Conservation (phyloP, 2,113 vertebrate genomes). For the Labeo catla region DNA sequence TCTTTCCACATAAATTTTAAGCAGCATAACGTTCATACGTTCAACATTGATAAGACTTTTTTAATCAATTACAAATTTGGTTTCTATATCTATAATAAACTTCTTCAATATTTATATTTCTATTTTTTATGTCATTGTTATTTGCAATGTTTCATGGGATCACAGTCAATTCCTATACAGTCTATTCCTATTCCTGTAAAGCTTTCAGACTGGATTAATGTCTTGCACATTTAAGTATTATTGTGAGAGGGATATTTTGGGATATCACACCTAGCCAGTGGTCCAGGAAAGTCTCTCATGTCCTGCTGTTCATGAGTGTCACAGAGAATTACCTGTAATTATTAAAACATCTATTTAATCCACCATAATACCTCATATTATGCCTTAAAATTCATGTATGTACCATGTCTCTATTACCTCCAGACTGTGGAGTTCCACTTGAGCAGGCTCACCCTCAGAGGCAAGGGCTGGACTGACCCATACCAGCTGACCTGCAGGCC, state of each 20-base stretch:
- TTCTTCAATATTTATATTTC: too few species aligned
- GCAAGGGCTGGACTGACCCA: slow-evolving; percentile 72
- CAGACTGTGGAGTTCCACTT: slow-evolving; percentile 85
- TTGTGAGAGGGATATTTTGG: background rate
- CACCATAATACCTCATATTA: background rate
- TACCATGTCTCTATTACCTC: slow-evolving; percentile 74
- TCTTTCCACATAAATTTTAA: too few species aligned
- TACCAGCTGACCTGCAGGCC: slow-evolving; percentile 85
- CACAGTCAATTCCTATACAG: too few species aligned
- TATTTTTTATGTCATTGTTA: too few species aligned
- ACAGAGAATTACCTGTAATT: slow-evolving; percentile 78
- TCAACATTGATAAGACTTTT: too few species aligned
- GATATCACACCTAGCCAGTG: slow-evolving; percentile 80
- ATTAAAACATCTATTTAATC: slow-evolving; percentile 1
- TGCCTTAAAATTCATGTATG: background rate
- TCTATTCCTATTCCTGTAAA: too few species aligned
- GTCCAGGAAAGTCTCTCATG: slow-evolving; percentile 85
- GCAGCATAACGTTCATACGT: too few species aligned
- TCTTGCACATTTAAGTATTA: background rate
- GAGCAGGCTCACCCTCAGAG: slow-evolving; percentile 70
- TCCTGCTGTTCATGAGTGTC: slow-evolving; percentile 82
- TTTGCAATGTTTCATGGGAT: too few species aligned
- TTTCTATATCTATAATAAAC: too few species aligned
- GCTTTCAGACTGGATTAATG: background rate
- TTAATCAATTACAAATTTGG: too few species aligned